Evolutionary conservation across 2,113 vertebrate genomes (phyloP).

Genomic region (Vicugna pacos): DNA sequence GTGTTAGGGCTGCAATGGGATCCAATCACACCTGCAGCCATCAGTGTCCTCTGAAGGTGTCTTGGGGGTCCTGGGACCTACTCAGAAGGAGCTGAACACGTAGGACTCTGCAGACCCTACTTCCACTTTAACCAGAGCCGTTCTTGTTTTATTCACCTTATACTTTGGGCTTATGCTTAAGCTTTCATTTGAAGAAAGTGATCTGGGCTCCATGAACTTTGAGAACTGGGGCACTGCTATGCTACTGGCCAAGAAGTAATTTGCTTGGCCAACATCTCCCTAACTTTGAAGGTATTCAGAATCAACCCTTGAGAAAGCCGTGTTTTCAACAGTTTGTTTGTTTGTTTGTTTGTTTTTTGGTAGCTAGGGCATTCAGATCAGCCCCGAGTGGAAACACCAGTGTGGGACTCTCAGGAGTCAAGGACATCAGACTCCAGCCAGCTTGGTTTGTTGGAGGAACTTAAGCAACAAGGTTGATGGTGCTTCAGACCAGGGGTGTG

Average conservation of each 20-base stretch:
- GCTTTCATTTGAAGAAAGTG: background rate
- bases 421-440: background rate
- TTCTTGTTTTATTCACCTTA: background rate
- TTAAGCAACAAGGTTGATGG: background rate
- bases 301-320: background rate
- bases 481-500: background rate
- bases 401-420: background rate
- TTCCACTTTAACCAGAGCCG: background rate
- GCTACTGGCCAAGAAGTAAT: background rate
- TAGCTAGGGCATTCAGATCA: background rate
- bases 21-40: fast-evolving
- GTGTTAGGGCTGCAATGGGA: background rate
- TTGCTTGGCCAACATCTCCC: background rate
- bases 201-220: background rate
- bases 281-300: background rate
- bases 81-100: background rate
- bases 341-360: background rate
- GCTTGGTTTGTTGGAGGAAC: background rate
- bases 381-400: background rate
- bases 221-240: background rate
- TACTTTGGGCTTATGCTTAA: background rate
- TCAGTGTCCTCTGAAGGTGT: background rate
- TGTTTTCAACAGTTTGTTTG: background rate
- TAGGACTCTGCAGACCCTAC: background rate
- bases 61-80: too few species aligned